These are phyloP conservation scores for Coleophora flavipennella DNA, from an alignment of 2,888 invertebrate genomes.

Conservation along the genomic window DNA sequence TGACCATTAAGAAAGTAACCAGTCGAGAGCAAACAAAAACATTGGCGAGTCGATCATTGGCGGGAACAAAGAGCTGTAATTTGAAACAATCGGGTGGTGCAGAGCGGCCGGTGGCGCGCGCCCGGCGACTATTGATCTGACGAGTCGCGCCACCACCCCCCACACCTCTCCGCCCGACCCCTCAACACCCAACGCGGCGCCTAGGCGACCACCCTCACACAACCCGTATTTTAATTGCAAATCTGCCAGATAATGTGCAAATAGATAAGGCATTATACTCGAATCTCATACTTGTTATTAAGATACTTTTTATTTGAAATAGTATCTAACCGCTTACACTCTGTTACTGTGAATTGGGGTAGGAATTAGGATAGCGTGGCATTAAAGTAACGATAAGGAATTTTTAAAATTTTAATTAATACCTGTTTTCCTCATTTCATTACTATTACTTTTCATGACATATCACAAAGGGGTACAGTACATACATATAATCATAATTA, in stretches of 20 bases:
- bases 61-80: conserved; percentile 46
- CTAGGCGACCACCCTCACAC: conserved; percentile 28
- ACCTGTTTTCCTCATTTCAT: too few species aligned
- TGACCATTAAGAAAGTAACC: conserved; percentile 67
- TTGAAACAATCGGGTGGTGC: conserved; percentile 69
- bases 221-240: conserved; percentile 72
- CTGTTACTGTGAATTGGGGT: too few species aligned
- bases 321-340: too few species aligned
- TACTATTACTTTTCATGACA: too few species aligned
- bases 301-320: conserved; percentile 13
- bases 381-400: too few species aligned
- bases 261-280: conserved; percentile 70
- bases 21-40: conserved; percentile 67
- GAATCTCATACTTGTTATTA: conserved; percentile 63
- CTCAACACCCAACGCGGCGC: conserved; percentile 22
- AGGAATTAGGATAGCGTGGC: too few species aligned
- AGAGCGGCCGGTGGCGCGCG: conserved; percentile 43
- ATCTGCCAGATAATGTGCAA: conserved; percentile 72
- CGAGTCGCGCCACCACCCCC: conserved; percentile 40
- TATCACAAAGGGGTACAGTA: too few species aligned
- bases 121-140: conserved; percentile 70
- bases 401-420: too few species aligned
- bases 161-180: conserved; percentile 18
- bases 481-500: too few species aligned
- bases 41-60: conserved; percentile 63